A percentile compares a stretch with the other conserved stretches of the same genome.
phyloP scores from a whole-genome alignment of 2,797 vertebrate species.

The Channa striata region DNA sequence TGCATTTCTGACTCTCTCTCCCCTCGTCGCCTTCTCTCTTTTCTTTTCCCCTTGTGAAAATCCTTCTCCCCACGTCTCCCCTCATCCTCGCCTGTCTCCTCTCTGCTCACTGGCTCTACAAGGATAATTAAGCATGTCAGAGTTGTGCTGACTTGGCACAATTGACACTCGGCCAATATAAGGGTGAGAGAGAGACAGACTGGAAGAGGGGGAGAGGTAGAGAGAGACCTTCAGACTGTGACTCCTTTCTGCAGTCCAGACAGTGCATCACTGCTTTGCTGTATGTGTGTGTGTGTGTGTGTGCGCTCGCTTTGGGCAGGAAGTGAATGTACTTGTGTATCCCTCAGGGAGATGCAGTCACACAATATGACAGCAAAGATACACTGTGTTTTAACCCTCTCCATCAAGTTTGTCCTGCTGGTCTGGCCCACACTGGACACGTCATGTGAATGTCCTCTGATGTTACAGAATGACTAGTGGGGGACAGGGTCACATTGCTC shows the following conservation, averaged over 20 bases:
- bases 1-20: background rate
- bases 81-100: background rate
- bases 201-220: slow-evolving; percentile 41
- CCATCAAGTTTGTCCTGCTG: slow-evolving; percentile 21
- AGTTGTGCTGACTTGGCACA: slow-evolving; percentile 80
- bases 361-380: slow-evolving; percentile 50
- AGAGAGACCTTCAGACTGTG: slow-evolving; percentile 77
- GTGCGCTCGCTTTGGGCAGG: slow-evolving; percentile 32
- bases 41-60: background rate
- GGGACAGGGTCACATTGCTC: background rate
- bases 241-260: slow-evolving; percentile 76
- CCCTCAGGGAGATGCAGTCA: slow-evolving; percentile 62
- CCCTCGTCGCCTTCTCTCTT: background rate
- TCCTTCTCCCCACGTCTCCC: background rate
- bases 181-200: slow-evolving; percentile 44
- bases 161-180: slow-evolving; percentile 59
- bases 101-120: slow-evolving; percentile 57
- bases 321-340: slow-evolving; percentile 53
- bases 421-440: slow-evolving; percentile 13
- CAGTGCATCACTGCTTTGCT: slow-evolving; percentile 63
- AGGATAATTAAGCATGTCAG: slow-evolving; percentile 81
- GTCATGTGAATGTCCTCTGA: background rate
- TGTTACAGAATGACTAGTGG: background rate
- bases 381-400: slow-evolving; percentile 44
- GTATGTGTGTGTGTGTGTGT: slow-evolving; percentile 7